Conservation (phyloP, 2,113 vertebrate species). For the Ailurus styani region DNA sequence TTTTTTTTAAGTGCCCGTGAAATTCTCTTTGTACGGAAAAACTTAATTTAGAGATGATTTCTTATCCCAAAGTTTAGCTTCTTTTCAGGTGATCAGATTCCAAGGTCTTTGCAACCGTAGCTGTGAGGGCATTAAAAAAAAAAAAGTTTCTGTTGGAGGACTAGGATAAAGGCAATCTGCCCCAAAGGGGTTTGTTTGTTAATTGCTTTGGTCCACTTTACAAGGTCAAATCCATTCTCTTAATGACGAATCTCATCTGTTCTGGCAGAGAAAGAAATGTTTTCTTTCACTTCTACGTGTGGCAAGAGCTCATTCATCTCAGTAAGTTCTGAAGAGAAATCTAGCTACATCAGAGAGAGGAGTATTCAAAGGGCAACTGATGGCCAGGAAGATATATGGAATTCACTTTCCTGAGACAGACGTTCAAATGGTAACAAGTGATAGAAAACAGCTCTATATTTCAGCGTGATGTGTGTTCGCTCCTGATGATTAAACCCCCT, state of each 20-base stretch:
- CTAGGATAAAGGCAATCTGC: conserved; percentile 79
- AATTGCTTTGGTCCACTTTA: conserved; percentile 94
- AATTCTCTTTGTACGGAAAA: not conserved
- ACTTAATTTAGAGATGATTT: not conserved
- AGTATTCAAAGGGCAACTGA: conserved; percentile 87
- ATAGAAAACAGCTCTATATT: conserved; percentile 90
- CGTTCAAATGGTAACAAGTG: conserved; percentile 88
- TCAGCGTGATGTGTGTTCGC: conserved; percentile 83
- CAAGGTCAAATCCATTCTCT: conserved; percentile 98
- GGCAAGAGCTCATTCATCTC: conserved; percentile 91
- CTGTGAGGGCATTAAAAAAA: conserved; percentile 56
- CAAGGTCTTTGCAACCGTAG: conserved; percentile 76
- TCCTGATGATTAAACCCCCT: conserved; percentile 83
- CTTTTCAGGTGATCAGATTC: not conserved
- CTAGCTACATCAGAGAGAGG: conserved; percentile 85
- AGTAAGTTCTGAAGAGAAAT: conserved; percentile 85
- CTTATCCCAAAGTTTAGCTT: not conserved
- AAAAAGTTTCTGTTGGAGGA: conserved; percentile 76
- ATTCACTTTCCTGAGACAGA: conserved; percentile 87
- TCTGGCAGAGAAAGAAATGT: conserved; percentile 87
- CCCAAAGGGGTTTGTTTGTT: conserved; percentile 89
- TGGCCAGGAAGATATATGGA: conserved; percentile 89
- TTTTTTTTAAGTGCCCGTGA: not conserved
- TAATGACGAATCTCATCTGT: conserved; percentile 96
- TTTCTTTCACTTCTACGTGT: conserved; percentile 88